Evolutionary conservation across 2,888 invertebrate species (phyloP).

Genomic region (Dione vanillae): DNA sequence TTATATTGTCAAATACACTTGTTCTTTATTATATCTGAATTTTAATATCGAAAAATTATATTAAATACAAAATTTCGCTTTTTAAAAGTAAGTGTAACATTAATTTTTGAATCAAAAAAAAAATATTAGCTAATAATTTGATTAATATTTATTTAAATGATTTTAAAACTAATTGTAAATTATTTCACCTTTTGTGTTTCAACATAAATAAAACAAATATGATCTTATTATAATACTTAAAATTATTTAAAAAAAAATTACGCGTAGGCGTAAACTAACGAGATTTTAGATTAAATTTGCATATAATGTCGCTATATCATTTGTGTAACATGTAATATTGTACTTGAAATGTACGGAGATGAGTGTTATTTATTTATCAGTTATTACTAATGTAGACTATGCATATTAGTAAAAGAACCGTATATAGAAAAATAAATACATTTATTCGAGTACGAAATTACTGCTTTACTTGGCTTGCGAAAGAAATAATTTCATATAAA

Average conservation of each 20-base stretch:
- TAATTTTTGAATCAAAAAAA: not conserved
- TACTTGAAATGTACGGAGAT: slow-evolving; percentile 56
- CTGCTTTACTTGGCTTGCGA: slow-evolving; percentile 17
- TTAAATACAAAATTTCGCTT: not conserved
- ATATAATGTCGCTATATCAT: slow-evolving; percentile 54
- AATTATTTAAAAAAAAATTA: slow-evolving; percentile 35
- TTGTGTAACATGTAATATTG: slow-evolving; percentile 45
- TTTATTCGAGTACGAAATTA: slow-evolving; percentile 61
- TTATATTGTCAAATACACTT: not conserved
- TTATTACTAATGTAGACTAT: slow-evolving; percentile 31
- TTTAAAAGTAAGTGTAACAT: not conserved
- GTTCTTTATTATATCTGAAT: not conserved
- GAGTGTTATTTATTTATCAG: slow-evolving; percentile 32
- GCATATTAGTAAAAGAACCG: slow-evolving; percentile 34
- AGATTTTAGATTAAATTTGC: slow-evolving; percentile 75
- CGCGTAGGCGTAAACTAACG: slow-evolving; percentile 58
- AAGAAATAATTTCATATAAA: slow-evolving; percentile 26
- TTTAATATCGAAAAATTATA: not conserved
- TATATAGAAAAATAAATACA: slow-evolving; percentile 48
- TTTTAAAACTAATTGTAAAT: not conserved
- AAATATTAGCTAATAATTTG: not conserved
- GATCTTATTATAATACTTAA: slow-evolving; percentile 15
- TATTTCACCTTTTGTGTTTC: not conserved
- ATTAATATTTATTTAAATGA: not conserved
- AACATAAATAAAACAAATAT: slow-evolving; percentile 4